A percentile compares a stretch with the other conserved stretches of the same genome.
phyloP scores from a whole-genome alignment of 2,888 invertebrate species.

The Ophioninae sp. region DNA sequence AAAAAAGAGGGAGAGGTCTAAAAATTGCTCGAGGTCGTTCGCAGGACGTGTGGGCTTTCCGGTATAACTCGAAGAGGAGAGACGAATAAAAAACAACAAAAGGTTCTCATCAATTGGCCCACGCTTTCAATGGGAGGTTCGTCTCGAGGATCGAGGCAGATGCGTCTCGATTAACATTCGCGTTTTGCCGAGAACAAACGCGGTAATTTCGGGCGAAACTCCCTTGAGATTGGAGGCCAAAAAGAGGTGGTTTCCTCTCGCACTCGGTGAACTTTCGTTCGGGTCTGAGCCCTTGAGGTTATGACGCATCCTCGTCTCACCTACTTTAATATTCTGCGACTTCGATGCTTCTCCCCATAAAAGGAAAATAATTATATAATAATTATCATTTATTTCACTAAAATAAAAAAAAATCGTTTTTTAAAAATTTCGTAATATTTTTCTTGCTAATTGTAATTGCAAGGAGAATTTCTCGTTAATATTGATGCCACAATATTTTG shows the following conservation, averaged over 20 bases:
- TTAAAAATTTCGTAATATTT: neutral
- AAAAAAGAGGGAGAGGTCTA: neutral
- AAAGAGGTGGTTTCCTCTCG: neutral
- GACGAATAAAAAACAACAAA: conserved; percentile 21
- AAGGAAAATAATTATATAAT: neutral
- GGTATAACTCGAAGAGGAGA: conserved; percentile 28
- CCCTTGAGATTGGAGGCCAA: neutral
- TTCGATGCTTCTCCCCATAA: neutral
- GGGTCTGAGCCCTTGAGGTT: neutral
- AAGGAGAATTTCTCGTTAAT: neutral
- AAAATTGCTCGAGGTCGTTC: conserved; percentile 28
- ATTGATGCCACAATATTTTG: too few relatives aligned
- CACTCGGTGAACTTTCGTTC: neutral
- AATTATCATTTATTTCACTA: neutral
- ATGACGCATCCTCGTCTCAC: neutral
- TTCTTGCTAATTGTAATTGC: neutral
- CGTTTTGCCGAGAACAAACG: conserved; percentile 16
- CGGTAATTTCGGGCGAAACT: neutral
- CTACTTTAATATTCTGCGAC: neutral
- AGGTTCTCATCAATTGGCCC: conserved; percentile 13
- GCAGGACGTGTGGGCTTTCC: conserved; percentile 28
- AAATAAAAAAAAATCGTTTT: neutral
- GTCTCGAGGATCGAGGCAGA: conserved; percentile 13
- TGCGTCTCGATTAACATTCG: conserved; percentile 19
- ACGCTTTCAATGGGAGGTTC: conserved; percentile 44